Evolutionary conservation across 2,797 vertebrate genomes (phyloP).

Genomic region (Macrochelys suwanniensis): DNA sequence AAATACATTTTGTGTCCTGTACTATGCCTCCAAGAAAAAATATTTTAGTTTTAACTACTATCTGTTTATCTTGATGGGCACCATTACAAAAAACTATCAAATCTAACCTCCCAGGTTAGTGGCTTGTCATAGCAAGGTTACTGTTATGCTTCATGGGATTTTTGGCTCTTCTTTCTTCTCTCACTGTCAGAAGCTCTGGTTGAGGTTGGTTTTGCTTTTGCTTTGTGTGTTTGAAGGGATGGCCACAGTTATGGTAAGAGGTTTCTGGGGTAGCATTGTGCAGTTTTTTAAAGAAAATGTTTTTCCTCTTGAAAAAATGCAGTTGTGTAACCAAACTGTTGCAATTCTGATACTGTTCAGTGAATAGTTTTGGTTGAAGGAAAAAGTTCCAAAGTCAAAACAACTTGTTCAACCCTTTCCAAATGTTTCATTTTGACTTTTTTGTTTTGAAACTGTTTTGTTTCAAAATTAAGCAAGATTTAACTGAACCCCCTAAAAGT

Average conservation of each 20-base stretch:
- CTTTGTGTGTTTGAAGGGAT: not conserved
- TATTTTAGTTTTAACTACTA: not conserved
- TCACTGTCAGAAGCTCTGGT: not conserved
- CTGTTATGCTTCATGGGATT: not conserved
- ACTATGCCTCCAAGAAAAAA: not conserved
- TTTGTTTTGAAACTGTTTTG: too few species aligned
- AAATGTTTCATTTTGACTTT: too few species aligned
- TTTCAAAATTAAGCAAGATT: not conserved
- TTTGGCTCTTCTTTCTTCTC: not conserved
- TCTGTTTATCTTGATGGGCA: not conserved
- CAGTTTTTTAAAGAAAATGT: not conserved
- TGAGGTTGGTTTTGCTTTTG: not conserved
- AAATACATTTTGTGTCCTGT: not conserved
- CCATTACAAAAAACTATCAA: not conserved
- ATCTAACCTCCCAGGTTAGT: not conserved
- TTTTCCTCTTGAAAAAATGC: not conserved
- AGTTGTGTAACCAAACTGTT: not conserved
- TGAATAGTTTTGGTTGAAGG: too few species aligned
- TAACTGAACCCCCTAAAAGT: not conserved
- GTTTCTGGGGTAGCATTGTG: not conserved
- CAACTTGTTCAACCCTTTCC: not conserved
- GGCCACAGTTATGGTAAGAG: not conserved
- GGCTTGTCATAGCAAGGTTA: not conserved
- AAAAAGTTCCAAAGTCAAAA: not conserved
- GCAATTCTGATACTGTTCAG: not conserved